Base-by-base conservation (phyloP, 1,140 invertebrate species). In the Metopolophium dirhodum region DNA sequence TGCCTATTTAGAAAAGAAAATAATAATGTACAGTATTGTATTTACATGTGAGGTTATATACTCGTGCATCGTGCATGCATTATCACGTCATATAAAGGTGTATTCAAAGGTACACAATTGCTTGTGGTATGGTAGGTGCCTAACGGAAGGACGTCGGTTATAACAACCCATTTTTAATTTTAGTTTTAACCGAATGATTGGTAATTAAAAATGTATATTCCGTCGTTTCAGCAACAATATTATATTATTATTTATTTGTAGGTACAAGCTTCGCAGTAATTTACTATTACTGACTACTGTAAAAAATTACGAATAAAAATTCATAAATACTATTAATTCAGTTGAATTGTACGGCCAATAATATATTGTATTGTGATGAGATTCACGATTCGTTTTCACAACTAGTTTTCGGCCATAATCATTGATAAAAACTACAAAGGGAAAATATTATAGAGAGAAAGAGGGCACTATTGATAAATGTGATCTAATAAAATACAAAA, bases 401-500 rank as follows among this genome's bases (percentile, higher is more conserved):
- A 18, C 30, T 41, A 45, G 54, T 90, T 68, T 49, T 90, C 26
- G 23, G 6, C 57, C 30, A 90, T 90, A 90, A 90, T 90, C 89
- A 90, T 90, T 90, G 89, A 90, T 90, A 68, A 90, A 90, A 90
- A 45, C 37, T 26, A 45, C 89, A 45, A 61, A 90, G 41, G 14
- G 61, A 68, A 61, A 90, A 45, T 18, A 20, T 9, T 18, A 20
- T 9, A 45, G 51, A 54, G 26, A 90, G 30, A 45, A 90, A 41
- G 26, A 90, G 57, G 8, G 61, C 30, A 45, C 89, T 90, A 90
- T 90, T 90, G 89, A 90, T 68, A 45, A 90, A 90, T 90, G 57
- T 68, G 89, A 90, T 90, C 89, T 68, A 90, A 90, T 90, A 90
- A 90, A 90, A 90, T 47, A 90, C 89, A 90, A 90, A 68, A 68